Evolutionary conservation across 2,888 invertebrate genomes (phyloP).

Genomic region (Stratiomys singularior): DNA sequence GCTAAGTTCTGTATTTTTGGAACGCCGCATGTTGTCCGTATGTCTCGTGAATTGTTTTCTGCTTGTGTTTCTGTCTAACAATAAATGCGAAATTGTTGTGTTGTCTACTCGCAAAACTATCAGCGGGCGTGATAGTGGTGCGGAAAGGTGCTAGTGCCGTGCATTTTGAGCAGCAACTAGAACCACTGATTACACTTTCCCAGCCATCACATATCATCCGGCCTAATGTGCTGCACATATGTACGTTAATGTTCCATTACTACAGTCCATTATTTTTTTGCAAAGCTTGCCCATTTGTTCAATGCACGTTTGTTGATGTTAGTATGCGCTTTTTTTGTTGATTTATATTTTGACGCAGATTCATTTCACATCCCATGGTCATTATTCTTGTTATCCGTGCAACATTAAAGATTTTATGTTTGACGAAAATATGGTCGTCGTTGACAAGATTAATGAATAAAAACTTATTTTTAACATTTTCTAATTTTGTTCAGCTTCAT

Average conservation of each 20-base stretch:
- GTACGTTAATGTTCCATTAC: not conserved
- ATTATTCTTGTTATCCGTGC: not conserved
- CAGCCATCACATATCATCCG: not conserved
- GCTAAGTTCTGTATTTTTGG: conserved; percentile 10
- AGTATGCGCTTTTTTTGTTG: not conserved
- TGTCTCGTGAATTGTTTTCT: conserved; percentile 23
- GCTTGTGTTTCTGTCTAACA: conserved; percentile 13
- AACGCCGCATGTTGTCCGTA: conserved; percentile 20
- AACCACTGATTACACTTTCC: not conserved
- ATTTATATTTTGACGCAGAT: conserved; percentile 6
- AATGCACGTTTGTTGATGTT: not conserved
- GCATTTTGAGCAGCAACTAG: not conserved
- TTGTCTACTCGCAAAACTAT: not conserved
- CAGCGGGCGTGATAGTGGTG: not conserved
- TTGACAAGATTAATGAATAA: conserved; percentile 16
- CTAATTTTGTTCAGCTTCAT: not conserved
- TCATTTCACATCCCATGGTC: not conserved
- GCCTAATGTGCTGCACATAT: conserved; percentile 3
- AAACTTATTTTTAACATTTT: not conserved
- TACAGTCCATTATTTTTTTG: not conserved
- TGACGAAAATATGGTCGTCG: not conserved
- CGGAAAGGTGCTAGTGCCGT: not conserved
- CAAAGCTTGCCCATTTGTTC: not conserved
- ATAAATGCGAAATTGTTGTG: not conserved
- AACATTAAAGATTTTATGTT: not conserved